Evolutionary conservation across 2,888 invertebrate genomes (phyloP), one percentile per base, ranked within the genome.

Genomic region (Leptinotarsa rubiginosa): DNA sequence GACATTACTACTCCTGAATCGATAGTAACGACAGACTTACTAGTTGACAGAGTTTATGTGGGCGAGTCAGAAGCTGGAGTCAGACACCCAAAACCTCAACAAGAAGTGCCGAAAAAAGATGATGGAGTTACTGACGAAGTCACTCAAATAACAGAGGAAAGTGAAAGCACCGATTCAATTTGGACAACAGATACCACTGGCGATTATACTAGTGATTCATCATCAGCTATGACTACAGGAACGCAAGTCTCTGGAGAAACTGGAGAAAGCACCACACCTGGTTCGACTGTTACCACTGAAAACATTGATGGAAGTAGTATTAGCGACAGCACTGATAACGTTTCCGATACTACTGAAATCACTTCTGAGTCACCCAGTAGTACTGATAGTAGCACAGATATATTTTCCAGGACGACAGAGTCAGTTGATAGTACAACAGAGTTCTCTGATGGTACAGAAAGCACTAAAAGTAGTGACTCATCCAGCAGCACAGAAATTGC

Each of bases 281-380:
- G 54, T 47, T 64, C 67, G 20, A 20, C 71, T 15, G 68, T 47
- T 41, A 47, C n/a, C 4, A 64, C 68, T 20, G 18, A n/a, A 56
- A n/a, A 50, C 4, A 18, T 20, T 20, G 18, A 12, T 20, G 20
- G 56, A 1, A 56, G 12, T 20, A 47, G 81, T 81, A 3, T 81
- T 81, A 69, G 78, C 74, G 41, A 77, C 80, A 56, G 12, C 56
- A 71, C 76, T n/a, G 79, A 76, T 73, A 75, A 70, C 67, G 65
- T 71, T 56, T 70, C 59, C n/a, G 71, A 69, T 56, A 70, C 65
- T 47, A 73, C 76, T 47, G 77, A 47, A 49, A 74, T 62, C 20
- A 65, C 72, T 65, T 47, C 25, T 18, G 56, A 50, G 47, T 18
- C 18, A 25, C 13, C 56, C 7, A 18, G 10, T 56, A 10, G 10